A percentile compares a stretch with the other conserved stretches of the same genome.
These are phyloP conservation scores for Gobionotothen gibberifrons DNA, from an alignment of 2,797 vertebrate genomes.

Conservation along the genomic window DNA sequence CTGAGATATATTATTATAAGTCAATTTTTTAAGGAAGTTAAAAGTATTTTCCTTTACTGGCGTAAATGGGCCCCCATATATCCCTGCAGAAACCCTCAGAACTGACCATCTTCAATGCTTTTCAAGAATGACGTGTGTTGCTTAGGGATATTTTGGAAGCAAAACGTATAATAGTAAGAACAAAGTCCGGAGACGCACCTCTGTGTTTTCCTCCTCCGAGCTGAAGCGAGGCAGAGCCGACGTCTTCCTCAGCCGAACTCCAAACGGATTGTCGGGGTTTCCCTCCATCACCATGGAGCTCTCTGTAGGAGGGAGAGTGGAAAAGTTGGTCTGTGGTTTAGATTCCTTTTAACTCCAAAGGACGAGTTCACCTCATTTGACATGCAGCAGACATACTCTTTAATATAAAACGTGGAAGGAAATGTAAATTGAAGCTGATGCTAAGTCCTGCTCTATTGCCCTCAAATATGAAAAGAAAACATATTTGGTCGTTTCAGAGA, in stretches of 20 bases:
- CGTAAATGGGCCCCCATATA: too few relatives aligned
- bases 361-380: background rate
- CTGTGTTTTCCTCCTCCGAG: conserved; percentile 74
- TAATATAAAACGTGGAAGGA: background rate
- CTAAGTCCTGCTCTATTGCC: too few relatives aligned
- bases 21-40: too few relatives aligned
- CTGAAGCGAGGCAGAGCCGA: conserved; percentile 81
- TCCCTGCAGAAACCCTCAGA: background rate
- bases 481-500: too few relatives aligned
- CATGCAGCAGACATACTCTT: background rate
- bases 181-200: conserved; percentile 27
- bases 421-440: background rate
- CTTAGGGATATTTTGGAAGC: background rate
- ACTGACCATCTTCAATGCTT: background rate
- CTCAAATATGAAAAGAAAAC: too few relatives aligned
- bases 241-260: conserved; percentile 88
- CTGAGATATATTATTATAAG: too few relatives aligned
- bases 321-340: background rate
- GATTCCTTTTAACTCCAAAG: conserved; percentile 8
- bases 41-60: too few relatives aligned
- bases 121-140: background rate
- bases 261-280: conserved; percentile 84
- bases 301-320: conserved; percentile 40
- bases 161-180: background rate
- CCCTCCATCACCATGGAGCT: conserved; percentile 46